phyloP scores from a whole-genome alignment of 2,888 invertebrate genomes.

The Atherix ibis region DNA sequence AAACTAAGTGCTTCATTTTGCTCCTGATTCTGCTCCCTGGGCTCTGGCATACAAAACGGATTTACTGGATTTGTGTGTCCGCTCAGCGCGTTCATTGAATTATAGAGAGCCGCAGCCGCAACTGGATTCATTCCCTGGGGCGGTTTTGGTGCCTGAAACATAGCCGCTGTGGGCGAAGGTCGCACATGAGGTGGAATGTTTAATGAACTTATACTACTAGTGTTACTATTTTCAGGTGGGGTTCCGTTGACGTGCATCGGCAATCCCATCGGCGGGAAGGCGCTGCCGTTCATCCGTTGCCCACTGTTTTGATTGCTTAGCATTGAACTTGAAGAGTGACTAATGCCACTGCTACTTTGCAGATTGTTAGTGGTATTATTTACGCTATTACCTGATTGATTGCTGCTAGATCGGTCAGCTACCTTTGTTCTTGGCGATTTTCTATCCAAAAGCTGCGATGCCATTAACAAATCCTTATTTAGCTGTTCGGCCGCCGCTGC shows the following conservation, averaged over 20 bases:
- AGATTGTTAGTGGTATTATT: constrained; percentile 13
- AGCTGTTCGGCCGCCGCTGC: constrained; percentile 69
- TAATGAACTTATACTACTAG: constrained; percentile 42
- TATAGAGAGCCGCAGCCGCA: constrained; percentile 46
- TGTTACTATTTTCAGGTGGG: constrained; percentile 30
- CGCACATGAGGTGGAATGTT: constrained; percentile 45
- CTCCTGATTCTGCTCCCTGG: constrained; percentile 55
- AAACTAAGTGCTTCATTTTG: constrained; percentile 89
- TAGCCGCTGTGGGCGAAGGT: constrained; percentile 50
- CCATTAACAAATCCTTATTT: constrained; percentile 69
- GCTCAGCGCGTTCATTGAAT: constrained; percentile 42
- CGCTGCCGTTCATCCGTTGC: constrained; percentile 42
- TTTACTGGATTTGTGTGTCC: constrained; percentile 28
- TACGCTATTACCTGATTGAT: constrained; percentile 33
- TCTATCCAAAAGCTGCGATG: constrained; percentile 64
- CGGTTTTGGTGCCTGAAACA: constrained; percentile 76
- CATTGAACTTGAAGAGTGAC: constrained; percentile 11
- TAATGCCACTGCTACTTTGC: constrained; percentile 9
- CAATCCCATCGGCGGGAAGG: constrained; percentile 37
- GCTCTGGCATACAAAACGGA: constrained; percentile 44
- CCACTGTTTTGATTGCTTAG: constrained; percentile 31
- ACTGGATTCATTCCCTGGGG: constrained; percentile 43
- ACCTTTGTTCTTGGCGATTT: constrained; percentile 56
- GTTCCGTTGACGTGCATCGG: constrained; percentile 33
- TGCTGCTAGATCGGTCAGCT: constrained; percentile 24